Evolutionary conservation across 2,888 invertebrate genomes (phyloP), one percentile per base, ranked within the genome.

Genomic region (Aproaerema taeniolella): DNA sequence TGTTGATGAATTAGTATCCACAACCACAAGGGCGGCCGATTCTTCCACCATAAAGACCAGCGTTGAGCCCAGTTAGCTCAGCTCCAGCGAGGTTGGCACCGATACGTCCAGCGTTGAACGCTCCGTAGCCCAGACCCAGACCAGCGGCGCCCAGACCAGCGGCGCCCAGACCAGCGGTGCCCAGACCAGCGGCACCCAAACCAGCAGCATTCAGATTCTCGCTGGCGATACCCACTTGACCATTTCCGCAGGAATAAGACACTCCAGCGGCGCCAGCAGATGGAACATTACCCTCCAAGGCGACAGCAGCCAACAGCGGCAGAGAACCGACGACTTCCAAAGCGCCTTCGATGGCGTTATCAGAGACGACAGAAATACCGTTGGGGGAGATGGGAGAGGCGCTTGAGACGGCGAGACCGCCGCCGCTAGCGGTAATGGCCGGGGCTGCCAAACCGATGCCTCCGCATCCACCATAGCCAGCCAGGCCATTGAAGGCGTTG

Each of bases 261-360:
- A 58, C 58, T 2, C 52, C 50, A 35, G 57, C 60, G 3, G 53
- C 47, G 4, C 61, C 63, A 33, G 40, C 46, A 6, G 62, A 50
- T 20, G 57, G 53, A 14, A 60, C 38, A 2, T 37, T 30, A 11
- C 58, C 55, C n/a, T 54, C 53, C 9, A 60, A 40, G 29, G 42
- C 47, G 1, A 63, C 59, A 15, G 60, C 48, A 4, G 60, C 58
- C 10, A 58, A 31, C 53, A 63, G 56, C 4, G 58, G 62, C 28
- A 64, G 37, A 26, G 55, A 45, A 29, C 63, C 64, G 12, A 39
- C 31, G 8, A 58, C 55, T 7, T 43, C 34, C 1, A 67, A 24
- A 16, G 49, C 30, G 5, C 67, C 67, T 45, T 61, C 59, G 15
- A 61, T 55, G 1, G 47, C 48, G 38, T 66, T 69, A 31, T 65